Conservation (phyloP, 2,888 invertebrate genomes). For the Nephrocerus scutellatus region DNA sequence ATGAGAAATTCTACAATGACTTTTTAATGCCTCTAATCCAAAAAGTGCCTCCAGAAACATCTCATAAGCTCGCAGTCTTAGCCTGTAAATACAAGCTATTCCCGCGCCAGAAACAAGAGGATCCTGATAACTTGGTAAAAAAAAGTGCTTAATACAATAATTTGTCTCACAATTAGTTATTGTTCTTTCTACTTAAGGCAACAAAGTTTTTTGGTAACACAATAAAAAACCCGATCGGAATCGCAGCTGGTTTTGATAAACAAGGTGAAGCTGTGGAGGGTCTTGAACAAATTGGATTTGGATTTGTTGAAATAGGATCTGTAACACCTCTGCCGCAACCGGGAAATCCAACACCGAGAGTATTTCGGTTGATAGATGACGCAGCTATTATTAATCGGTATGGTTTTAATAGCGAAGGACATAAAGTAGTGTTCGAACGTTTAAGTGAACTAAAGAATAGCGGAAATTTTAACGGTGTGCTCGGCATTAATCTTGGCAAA, state of each 20-base stretch:
- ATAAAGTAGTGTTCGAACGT: constrained; percentile 64
- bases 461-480: constrained; percentile 54
- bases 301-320: constrained; percentile 93
- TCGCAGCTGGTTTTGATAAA: constrained; percentile 98
- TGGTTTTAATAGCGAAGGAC: constrained; percentile 95
- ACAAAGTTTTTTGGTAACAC: constrained; percentile 63
- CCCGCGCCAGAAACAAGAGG: constrained; percentile 49
- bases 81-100: constrained; percentile 71
- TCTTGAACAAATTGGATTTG: constrained; percentile 79
- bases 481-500: constrained; percentile 95
- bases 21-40: constrained; percentile 37
- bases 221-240: constrained; percentile 87
- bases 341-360: constrained; percentile 88
- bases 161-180: neutral
- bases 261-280: constrained; percentile 86
- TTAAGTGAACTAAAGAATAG: constrained; percentile 53
- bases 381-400: constrained; percentile 88
- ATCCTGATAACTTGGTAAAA: constrained; percentile 23
- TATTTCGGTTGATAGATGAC: constrained; percentile 82
- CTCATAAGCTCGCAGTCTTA: constrained; percentile 72
- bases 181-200: constrained; percentile 48
- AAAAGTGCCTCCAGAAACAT: constrained; percentile 67
- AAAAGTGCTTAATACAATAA: neutral
- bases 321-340: constrained; percentile 89
- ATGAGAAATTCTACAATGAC: too few species aligned